Evolutionary conservation across 2,113 vertebrate genomes (phyloP).

Genomic region (Bolborhynchus lineola): DNA sequence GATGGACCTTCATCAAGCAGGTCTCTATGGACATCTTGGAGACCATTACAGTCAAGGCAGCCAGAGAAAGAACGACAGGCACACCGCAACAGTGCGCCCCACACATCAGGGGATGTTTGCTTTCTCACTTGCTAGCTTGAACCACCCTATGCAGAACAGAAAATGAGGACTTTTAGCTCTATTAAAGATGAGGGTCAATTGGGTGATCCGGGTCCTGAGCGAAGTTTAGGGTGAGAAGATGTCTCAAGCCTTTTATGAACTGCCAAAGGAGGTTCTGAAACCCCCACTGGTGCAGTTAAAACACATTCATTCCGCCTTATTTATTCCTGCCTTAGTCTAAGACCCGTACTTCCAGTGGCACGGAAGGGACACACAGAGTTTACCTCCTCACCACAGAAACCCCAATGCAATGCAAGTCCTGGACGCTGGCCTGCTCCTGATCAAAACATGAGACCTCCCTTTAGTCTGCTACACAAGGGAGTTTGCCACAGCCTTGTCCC

Average conservation of each 20-base stretch:
- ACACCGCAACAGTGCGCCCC: neutral
- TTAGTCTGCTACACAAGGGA: neutral
- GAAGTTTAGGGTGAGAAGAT: neutral
- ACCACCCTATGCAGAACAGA: neutral
- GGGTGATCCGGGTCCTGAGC: neutral
- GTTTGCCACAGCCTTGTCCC: neutral
- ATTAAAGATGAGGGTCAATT: neutral
- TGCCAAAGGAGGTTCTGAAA: neutral
- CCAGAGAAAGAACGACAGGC: accelerated
- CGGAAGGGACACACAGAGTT: neutral
- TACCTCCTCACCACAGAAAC: neutral
- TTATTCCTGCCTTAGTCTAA: neutral
- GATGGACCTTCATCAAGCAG: neutral
- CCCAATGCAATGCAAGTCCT: neutral
- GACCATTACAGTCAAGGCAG: neutral
- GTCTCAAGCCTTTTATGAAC: neutral
- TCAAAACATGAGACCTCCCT: neutral
- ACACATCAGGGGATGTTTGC: neutral
- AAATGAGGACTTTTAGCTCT: neutral
- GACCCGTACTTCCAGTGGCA: neutral
- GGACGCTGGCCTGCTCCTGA: neutral
- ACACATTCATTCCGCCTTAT: neutral
- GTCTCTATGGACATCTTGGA: neutral
- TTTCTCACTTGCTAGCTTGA: neutral
- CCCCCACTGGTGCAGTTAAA: neutral